phyloP scores from a whole-genome alignment of 2,113 vertebrate genomes.

The Antigone vipio region DNA sequence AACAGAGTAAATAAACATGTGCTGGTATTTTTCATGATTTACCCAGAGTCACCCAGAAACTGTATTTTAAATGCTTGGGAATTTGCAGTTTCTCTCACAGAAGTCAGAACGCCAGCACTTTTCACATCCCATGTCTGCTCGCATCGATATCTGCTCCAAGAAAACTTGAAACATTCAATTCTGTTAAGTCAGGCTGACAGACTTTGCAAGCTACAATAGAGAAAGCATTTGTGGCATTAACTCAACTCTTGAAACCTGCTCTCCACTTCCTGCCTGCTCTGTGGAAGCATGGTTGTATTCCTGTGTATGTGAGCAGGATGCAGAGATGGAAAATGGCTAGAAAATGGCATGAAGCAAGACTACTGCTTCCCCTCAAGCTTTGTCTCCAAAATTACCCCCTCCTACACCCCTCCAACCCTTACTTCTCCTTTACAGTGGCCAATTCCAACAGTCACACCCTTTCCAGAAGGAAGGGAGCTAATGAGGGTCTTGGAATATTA shows the following conservation, averaged over 20 bases:
- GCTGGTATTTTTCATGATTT: neutral
- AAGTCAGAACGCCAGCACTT: neutral
- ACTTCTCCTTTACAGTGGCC: neutral
- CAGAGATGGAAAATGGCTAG: neutral
- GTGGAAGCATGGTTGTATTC: neutral
- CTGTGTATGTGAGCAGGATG: rapidly evolving
- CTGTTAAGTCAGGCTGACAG: neutral
- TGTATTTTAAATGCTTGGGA: neutral
- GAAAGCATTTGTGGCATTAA: neutral
- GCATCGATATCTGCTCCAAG: rapidly evolving
- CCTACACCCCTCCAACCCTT: rapidly evolving
- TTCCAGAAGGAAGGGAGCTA: neutral
- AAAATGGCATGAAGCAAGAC: neutral
- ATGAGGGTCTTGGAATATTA: neutral
- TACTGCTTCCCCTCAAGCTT: neutral
- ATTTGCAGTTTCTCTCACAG: neutral
- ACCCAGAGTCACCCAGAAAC: neutral
- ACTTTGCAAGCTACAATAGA: neutral
- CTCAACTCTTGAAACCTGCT: neutral
- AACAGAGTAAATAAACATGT: neutral
- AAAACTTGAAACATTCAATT: neutral
- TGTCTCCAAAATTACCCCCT: neutral
- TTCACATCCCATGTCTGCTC: neutral
- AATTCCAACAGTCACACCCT: neutral
- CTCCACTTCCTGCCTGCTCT: neutral